Evolutionary conservation across 2,113 vertebrate genomes (phyloP).

Genomic region (Strix uralensis): DNA sequence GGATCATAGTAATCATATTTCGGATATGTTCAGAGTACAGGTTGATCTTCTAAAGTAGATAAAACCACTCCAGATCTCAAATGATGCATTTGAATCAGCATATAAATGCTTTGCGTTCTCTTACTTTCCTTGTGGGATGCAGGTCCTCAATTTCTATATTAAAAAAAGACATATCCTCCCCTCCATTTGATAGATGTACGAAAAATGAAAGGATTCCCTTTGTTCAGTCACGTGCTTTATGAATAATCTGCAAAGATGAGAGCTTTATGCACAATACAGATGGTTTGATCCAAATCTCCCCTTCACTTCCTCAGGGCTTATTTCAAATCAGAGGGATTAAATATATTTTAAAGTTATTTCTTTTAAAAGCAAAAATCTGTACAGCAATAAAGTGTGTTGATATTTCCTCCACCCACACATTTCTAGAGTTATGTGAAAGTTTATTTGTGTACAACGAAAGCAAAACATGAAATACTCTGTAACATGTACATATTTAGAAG

Average conservation of each 20-base stretch:
- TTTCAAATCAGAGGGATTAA: slow-evolving; percentile 18
- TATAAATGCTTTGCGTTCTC: background rate
- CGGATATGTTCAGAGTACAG: background rate
- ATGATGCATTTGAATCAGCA: background rate
- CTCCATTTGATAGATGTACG: background rate
- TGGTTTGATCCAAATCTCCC: background rate
- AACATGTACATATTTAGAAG: background rate
- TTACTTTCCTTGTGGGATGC: background rate
- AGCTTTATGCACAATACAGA: background rate
- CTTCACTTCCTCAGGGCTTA: background rate
- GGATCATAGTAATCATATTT: background rate
- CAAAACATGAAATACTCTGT: background rate
- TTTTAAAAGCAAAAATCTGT: background rate
- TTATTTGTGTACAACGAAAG: background rate
- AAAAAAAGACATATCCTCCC: background rate
- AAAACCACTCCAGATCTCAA: slow-evolving; percentile 12
- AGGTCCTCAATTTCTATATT: background rate
- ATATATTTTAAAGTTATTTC: background rate
- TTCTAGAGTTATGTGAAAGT: background rate
- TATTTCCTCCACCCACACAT: background rate
- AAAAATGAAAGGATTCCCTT: background rate
- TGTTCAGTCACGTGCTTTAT: background rate
- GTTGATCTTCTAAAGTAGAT: slow-evolving; percentile 1
- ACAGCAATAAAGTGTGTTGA: background rate
- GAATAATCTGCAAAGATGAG: background rate